Percentiles rank a stretch among this genome's conserved stretches.
Conservation (phyloP, 2,888 invertebrate genomes). For the Troides helena region DNA sequence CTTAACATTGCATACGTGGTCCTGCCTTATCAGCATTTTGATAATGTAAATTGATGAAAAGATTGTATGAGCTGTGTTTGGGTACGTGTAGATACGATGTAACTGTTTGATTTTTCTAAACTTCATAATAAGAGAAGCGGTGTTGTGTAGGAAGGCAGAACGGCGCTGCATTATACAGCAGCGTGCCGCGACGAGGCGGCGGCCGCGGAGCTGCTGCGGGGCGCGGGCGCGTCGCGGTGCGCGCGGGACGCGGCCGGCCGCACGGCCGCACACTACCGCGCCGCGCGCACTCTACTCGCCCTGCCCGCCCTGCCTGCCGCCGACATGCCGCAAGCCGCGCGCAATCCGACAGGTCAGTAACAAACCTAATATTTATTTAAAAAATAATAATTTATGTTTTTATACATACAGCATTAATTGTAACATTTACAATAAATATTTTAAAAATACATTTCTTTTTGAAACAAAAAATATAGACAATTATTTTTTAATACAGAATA, state of each 20-base stretch:
- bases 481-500: too few species aligned
- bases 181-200: conserved; percentile 86
- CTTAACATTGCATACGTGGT: too few species aligned
- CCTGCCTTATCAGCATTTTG: not conserved
- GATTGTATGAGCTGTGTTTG: not conserved
- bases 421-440: not conserved
- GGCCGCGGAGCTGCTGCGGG: conserved; percentile 87
- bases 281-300: conserved; percentile 60
- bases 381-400: not conserved
- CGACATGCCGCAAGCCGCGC: conserved; percentile 57
- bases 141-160: conserved; percentile 67
- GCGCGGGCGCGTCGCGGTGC: conserved; percentile 90
- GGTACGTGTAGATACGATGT: not conserved
- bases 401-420: not conserved
- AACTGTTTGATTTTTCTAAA: not conserved
- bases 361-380: conserved; percentile 10
- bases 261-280: conserved; percentile 70
- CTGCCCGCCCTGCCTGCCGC: conserved; percentile 46
- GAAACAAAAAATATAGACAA: too few species aligned
- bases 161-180: conserved; percentile 93
- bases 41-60: not conserved
- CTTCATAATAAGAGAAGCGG: not conserved
- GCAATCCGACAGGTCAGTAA: conserved; percentile 59
- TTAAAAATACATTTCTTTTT: not conserved
- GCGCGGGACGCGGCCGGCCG: conserved; percentile 86